Base-by-base conservation (phyloP, 2,888 invertebrate genomes). In the Hecatera dysodea region DNA sequence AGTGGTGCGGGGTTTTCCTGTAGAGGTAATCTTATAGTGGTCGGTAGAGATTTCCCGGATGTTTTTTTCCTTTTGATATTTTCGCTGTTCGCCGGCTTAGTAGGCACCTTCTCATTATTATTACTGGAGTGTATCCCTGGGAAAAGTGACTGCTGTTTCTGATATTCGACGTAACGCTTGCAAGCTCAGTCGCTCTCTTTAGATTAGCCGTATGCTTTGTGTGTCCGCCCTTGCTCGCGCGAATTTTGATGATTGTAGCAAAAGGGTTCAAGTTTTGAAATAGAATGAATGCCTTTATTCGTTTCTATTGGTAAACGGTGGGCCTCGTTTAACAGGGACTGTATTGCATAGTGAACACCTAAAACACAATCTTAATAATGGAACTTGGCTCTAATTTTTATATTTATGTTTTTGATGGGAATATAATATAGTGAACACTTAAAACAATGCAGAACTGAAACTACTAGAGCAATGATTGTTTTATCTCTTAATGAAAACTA, bases 41-140 rank as follows among this genome's bases (percentile, higher is more conserved):
- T 68, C 24, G 29, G 65, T 77, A 71, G 75, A 87, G 91, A 92
- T 92, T 92, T 87, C 87, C 88, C 82, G 81, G 86, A 86, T 86
- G 80, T 80, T 83, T 88, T 89, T 92, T 90, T 90, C 89, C 87
- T 90, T 91, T 87, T 89, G 84, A 88, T 90, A 89, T 90, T 89
- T 90, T 88, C 84, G 82, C 82, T 80, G 82, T 86, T 88, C 86
- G 86, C 64, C 86, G 85, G 83, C 85, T 81, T 79, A 72, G 78
- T 77, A 67, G 67, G 79, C 59, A 67, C 80, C 64, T 81, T 81
- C 83, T 88, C 80, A 84, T 91, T 88, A 87, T 90, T 91, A 89
- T 90, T 89, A 89, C 88, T 87, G 85, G 73, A 57, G 71, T 77
- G 78, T 82, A 84, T 87, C 86, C 85, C 80, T 84, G 87, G 86